phyloP scores from a whole-genome alignment of 53 echinoderm and acorn worm species.

The Antedon mediterranea region DNA sequence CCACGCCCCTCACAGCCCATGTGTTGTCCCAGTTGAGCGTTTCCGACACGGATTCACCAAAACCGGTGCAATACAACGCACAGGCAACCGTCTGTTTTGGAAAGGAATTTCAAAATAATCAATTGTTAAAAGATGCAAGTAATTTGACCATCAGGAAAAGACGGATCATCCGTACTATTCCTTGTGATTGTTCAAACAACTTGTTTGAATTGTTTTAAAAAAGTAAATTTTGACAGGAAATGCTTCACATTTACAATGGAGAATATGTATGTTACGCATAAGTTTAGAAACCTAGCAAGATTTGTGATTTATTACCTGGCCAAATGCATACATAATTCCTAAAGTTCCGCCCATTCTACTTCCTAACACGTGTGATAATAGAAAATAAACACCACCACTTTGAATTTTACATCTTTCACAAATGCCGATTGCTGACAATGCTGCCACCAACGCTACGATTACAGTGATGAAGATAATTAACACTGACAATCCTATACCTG shows the following conservation, averaged over 20 bases:
- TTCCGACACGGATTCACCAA: conserved; percentile 86
- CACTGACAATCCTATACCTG: conserved; percentile 84
- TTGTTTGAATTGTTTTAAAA: too few species aligned
- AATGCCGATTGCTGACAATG: conserved; percentile 80
- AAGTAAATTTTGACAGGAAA: too few species aligned
- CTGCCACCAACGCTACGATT: conserved; percentile 59
- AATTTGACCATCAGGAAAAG: too few species aligned
- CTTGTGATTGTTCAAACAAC: too few species aligned
- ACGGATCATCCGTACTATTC: too few species aligned
- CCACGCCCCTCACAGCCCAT: conserved; percentile 92
- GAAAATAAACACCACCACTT: conserved; percentile 88
- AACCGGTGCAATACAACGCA: conserved; percentile 96
- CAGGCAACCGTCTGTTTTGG: conserved; percentile 83
- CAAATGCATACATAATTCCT: conserved; percentile 88
- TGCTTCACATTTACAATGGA: too few species aligned
- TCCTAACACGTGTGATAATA: conserved; percentile 77
- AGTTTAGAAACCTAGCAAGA: too few species aligned
- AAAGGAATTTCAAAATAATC: too few species aligned
- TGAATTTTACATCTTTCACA: conserved; percentile 93
- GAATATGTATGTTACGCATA: too few species aligned
- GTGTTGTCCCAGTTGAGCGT: conserved; percentile 76
- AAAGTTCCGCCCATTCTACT: conserved; percentile 77
- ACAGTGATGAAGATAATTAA: conserved; percentile 85
- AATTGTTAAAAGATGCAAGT: too few species aligned
- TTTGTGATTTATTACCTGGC: too few species aligned